phyloP scores from a whole-genome alignment of 2,888 invertebrate genomes.

The Ametastegia equiseti region DNA sequence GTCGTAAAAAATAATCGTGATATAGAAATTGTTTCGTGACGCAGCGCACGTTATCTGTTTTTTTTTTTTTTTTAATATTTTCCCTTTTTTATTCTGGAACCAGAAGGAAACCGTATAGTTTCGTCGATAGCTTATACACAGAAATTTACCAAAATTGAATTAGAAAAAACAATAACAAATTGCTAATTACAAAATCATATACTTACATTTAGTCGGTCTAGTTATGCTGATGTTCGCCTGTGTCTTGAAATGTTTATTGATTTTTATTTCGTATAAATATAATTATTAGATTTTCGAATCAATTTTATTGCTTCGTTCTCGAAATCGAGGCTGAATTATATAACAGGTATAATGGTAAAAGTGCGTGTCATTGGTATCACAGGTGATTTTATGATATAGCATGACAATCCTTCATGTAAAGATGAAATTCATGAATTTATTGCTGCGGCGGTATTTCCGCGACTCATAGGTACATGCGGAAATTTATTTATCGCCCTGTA shows the following conservation, averaged over 20 bases:
- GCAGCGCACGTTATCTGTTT: neutral
- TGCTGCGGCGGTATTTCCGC: neutral
- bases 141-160: no score
- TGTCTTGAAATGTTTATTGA: no score
- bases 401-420: neutral
- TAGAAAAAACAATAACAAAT: no score
- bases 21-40: neutral
- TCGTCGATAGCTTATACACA: no score
- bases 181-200: no score
- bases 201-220: no score
- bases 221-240: no score
- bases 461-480: no score
- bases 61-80: neutral
- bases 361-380: neutral
- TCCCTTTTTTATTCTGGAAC: neutral
- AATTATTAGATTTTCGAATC: neutral
- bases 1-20: constrained; percentile 18
- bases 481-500: neutral
- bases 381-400: neutral
- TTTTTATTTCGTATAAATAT: no score
- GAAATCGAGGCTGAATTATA: no score
- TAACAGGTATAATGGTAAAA: neutral
- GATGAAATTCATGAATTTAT: neutral
- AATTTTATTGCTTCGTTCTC: neutral
- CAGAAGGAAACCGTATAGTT: neutral